Base-by-base conservation (phyloP, 1,140 invertebrate genomes). In the Cydia splendana region DNA sequence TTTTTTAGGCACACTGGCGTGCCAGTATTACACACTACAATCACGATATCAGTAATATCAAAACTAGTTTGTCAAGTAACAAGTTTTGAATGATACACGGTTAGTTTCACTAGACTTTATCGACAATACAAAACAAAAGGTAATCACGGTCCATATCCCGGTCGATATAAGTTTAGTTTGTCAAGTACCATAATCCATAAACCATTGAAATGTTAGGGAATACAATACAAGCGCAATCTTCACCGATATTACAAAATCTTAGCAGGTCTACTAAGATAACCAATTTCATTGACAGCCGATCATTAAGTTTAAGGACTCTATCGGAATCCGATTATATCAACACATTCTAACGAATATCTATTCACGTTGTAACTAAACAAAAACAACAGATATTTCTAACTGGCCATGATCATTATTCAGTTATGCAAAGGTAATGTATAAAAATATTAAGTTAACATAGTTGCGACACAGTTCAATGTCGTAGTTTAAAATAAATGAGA, bases 361-460 rank as follows among this genome's bases (percentile, higher is more conserved):
- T 62, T 62, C 0, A 62, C 53, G 15, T 62, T 15, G 53, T 42
- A 71, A 20, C 34, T 71, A 71, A 71, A 65, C 74, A 79, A 80
- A 78, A 83, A 81, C 77, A 80, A 76, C 77, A n/a, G 57, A 76
- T 77, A 78, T 78, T 77, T 79, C 75, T 34, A 77, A 28, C 65
- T 82, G 82, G 71, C 81, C 81, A 79, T 84, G 81, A 81, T 84
- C 74, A 82, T 79, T 81, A 84, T 84, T 82, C 82, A 84, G 76
- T 30, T 82, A 84, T 84, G 79, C 81, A 82, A 75, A 81, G 76
- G 81, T 73, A 81, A 82, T 79, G 71, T 48, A 81, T 80, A 78
- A 82, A 80, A 80, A 78, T 71, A 78, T 77, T 78, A 82, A 75
- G 20, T 65, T 48, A 30, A 74, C 75, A 76, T 76, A 74, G 38